Conservation (phyloP, 2,797 vertebrate species). For the Emys orbicularis region DNA sequence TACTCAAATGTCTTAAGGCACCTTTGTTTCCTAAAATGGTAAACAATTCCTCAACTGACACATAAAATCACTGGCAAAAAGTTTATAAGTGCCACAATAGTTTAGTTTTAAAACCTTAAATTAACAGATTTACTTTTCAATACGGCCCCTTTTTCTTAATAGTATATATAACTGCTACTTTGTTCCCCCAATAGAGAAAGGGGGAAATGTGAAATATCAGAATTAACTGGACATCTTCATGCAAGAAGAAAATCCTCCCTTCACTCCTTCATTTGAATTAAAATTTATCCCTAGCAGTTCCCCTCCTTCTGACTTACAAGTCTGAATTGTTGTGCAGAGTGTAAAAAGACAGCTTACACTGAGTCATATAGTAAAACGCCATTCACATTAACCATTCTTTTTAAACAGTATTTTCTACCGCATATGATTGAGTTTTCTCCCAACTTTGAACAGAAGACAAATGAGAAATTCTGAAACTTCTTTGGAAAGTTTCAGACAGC, state of each 20-base stretch:
- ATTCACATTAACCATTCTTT: not conserved
- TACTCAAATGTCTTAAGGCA: not conserved
- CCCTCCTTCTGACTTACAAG: not conserved
- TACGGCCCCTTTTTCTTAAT: not conserved
- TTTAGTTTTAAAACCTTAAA: not conserved
- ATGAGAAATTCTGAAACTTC: not conserved
- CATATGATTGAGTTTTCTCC: not conserved
- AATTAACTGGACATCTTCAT: not conserved
- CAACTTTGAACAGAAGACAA: not conserved
- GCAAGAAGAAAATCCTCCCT: not conserved
- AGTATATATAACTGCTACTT: not conserved
- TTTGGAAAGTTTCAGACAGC: not conserved
- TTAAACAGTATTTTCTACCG: not conserved
- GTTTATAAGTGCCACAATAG: not conserved
- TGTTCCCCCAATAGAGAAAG: not conserved
- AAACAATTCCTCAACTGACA: conserved; percentile 19
- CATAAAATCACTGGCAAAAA: not conserved
- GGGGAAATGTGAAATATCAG: not conserved
- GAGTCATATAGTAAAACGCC: accelerated
- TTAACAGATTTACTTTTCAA: not conserved
- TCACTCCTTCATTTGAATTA: not conserved
- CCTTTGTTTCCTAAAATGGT: not conserved
- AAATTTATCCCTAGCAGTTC: not conserved
- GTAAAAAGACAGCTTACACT: not conserved
- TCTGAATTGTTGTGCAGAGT: not conserved